Percentiles rank a stretch among this genome's conserved stretches.
Evolutionary conservation across 2,888 invertebrate genomes (phyloP).

Genomic region (Rhagophthalmus giganteus): DNA sequence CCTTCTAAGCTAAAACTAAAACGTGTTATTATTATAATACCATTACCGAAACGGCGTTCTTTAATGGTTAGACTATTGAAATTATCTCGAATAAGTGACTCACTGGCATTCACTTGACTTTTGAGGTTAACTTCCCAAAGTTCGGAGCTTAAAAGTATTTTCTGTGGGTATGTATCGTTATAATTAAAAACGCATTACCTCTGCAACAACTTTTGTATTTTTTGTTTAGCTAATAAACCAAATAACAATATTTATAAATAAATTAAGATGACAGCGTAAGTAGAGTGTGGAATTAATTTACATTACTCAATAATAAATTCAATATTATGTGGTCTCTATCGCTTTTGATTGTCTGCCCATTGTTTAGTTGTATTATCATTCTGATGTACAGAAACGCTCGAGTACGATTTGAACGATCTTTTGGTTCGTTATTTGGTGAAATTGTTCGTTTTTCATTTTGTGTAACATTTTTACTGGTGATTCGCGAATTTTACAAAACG

Average conservation of each 20-base stretch:
- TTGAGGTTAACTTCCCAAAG: slow-evolving; percentile 26
- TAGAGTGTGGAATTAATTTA: slow-evolving; percentile 4
- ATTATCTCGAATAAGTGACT: slow-evolving; percentile 21
- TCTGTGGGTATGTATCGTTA: slow-evolving; percentile 23
- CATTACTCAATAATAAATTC: slow-evolving; percentile 5
- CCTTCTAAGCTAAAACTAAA: slow-evolving; percentile 6
- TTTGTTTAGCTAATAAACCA: slow-evolving; percentile 21
- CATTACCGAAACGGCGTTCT: slow-evolving; percentile 12
- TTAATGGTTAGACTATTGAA: slow-evolving; percentile 18
- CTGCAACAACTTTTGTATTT: slow-evolving; percentile 17
- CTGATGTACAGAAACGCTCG: too few relatives aligned
- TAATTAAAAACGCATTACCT: slow-evolving; percentile 30
- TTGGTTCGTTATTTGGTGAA: too few relatives aligned
- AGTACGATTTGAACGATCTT: too few relatives aligned
- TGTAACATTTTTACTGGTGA: slow-evolving; percentile 1
- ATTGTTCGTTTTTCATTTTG: too few relatives aligned
- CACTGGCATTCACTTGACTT: slow-evolving; percentile 19
- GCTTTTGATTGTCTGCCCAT: too few relatives aligned
- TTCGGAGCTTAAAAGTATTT: slow-evolving; percentile 22
- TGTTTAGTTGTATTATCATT: too few relatives aligned
- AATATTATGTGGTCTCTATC: too few relatives aligned
- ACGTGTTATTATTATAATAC: slow-evolving; percentile 15
- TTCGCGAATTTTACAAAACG: too few relatives aligned
- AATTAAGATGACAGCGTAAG: slow-evolving; percentile 16
- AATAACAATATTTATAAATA: slow-evolving; percentile 26